These are phyloP conservation scores for Heliconius nattereri DNA, from an alignment of 1,140 invertebrate species.

Conservation along the genomic window DNA sequence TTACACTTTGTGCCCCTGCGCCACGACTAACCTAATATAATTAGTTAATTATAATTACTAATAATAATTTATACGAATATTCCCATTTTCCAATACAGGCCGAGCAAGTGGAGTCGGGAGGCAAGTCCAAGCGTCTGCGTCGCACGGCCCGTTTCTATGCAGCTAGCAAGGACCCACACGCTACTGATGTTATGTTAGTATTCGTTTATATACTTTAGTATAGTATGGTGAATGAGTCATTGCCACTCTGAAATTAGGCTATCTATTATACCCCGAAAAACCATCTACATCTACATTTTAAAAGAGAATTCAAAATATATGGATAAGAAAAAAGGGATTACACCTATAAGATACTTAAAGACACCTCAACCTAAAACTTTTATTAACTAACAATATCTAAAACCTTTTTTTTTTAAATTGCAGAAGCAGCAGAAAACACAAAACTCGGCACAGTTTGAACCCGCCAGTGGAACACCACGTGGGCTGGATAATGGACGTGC, in stretches of 20 bases:
- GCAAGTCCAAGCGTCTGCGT: constrained; percentile 63
- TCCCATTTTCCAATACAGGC: constrained; percentile 32
- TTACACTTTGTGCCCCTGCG: too few relatives aligned
- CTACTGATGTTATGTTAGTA: constrained; percentile 80
- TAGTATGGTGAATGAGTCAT: too few relatives aligned
- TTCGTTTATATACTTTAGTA: constrained; percentile 42
- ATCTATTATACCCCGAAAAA: too few relatives aligned
- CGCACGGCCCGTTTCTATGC: constrained; percentile 91
- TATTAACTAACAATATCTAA: background rate
- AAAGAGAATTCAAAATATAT: too few relatives aligned
- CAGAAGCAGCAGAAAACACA: constrained; percentile 87
- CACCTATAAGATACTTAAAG: too few relatives aligned
- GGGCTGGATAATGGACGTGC: constrained; percentile 97
- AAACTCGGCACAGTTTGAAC: constrained; percentile 95
- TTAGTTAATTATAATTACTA: too few relatives aligned
- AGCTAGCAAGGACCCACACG: constrained; percentile 92
- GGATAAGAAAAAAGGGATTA: too few relatives aligned
- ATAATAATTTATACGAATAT: too few relatives aligned
- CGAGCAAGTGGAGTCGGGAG: constrained; percentile 42
- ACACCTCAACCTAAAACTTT: too few relatives aligned
- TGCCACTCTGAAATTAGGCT: too few relatives aligned
- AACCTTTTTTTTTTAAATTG: background rate
- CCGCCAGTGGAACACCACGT: constrained; percentile 97
- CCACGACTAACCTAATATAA: too few relatives aligned
- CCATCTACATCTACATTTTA: too few relatives aligned